These are phyloP conservation scores for Acleris literana DNA, from an alignment of 2,888 invertebrate species.

Conservation along the genomic window DNA sequence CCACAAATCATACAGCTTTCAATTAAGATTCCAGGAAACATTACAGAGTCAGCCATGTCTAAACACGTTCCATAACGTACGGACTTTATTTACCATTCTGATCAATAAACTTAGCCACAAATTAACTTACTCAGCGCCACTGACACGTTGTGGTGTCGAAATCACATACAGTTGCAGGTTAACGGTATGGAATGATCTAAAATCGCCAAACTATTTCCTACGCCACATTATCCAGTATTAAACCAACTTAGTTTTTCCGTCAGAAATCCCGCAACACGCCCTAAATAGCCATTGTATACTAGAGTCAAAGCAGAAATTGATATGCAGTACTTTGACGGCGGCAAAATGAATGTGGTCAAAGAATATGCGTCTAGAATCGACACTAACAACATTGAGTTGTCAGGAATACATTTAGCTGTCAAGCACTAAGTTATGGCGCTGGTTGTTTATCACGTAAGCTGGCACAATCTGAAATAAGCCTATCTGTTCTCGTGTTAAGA, in stretches of 20 bases:
- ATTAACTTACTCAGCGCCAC: background rate
- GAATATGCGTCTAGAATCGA: constrained; percentile 39
- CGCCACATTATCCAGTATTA: constrained; percentile 11
- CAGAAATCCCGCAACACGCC: constrained; percentile 6
- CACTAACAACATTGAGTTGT: constrained; percentile 45
- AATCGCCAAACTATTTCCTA: constrained; percentile 14
- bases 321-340: constrained; percentile 16
- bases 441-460: background rate
- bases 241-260: constrained; percentile 7
- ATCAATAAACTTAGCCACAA: constrained; percentile 19
- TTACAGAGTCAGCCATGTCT: constrained; percentile 23
- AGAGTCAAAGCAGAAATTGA: constrained; percentile 10
- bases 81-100: constrained; percentile 19
- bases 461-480: constrained; percentile 9
- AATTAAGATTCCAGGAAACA: constrained; percentile 35
- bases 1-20: constrained; percentile 32
- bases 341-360: constrained; percentile 37
- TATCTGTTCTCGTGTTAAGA: constrained; percentile 1
- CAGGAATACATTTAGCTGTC: constrained; percentile 46
- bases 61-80: constrained; percentile 28
- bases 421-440: constrained; percentile 38
- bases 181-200: too few relatives aligned
- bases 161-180: too few relatives aligned
- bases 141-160: too few relatives aligned
- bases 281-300: constrained; percentile 9